Conservation (phyloP, 2,888 invertebrate species). For the Lissonota sp. region DNA sequence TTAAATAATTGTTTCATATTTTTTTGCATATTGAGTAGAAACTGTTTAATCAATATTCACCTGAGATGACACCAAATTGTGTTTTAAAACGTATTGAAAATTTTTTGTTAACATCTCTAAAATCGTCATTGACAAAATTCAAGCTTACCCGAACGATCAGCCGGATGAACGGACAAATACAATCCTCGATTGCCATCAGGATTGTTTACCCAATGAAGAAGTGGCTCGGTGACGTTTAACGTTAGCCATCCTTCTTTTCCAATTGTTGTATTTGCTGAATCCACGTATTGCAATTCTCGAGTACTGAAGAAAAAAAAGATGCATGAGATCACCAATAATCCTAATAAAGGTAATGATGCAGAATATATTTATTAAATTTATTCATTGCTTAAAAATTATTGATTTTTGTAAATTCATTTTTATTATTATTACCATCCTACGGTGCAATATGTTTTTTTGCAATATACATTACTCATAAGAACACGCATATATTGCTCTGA, state of each 20-base stretch:
- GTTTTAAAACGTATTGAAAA: too few relatives aligned
- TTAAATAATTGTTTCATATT: too few relatives aligned
- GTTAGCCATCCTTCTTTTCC: constrained; percentile 94
- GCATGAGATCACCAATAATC: too few relatives aligned
- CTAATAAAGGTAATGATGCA: not conserved
- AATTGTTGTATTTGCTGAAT: constrained; percentile 91
- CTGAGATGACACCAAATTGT: too few relatives aligned
- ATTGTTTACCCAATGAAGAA: constrained; percentile 91
- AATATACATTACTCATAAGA: too few relatives aligned
- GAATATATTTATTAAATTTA: too few relatives aligned
- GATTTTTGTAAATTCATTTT: not conserved
- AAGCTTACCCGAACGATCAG: constrained; percentile 87
- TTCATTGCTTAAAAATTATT: too few relatives aligned
- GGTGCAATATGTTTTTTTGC: too few relatives aligned
- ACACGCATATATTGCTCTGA: too few relatives aligned
- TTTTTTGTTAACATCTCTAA: constrained; percentile 1
- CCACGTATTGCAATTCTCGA: constrained; percentile 90
- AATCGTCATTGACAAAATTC: not conserved
- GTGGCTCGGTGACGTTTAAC: constrained; percentile 92
- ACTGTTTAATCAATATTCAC: too few relatives aligned
- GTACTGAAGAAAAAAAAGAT: constrained; percentile 84
- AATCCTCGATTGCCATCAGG: constrained; percentile 93
- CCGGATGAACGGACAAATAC: constrained; percentile 91
- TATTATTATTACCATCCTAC: not conserved
- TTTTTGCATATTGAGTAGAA: too few relatives aligned